A percentile compares a stretch with the other conserved stretches of the same genome.
These are phyloP conservation scores for Eurystomus glaucurus DNA, from an alignment of 2,797 vertebrate species.

Conservation along the genomic window DNA sequence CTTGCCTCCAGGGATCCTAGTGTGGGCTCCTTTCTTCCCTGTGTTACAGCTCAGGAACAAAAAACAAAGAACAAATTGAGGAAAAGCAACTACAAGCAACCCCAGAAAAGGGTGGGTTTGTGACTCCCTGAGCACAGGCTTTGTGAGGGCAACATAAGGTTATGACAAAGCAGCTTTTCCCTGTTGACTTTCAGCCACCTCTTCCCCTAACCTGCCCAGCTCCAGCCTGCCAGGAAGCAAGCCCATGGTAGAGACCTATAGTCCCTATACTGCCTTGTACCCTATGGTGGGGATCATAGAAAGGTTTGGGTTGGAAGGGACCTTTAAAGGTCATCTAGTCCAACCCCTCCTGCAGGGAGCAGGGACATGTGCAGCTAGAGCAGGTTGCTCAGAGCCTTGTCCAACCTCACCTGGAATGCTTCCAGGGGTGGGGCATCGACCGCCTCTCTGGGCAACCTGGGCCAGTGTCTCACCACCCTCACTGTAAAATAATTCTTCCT, in stretches of 20 bases:
- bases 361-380: too few species aligned
- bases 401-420: too few species aligned
- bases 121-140: background rate
- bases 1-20: background rate
- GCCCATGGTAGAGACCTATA: background rate
- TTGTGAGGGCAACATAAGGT: background rate
- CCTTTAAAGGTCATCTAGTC: too few species aligned
- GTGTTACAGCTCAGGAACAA: background rate
- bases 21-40: background rate
- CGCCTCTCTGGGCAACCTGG: too few species aligned
- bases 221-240: background rate
- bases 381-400: too few species aligned
- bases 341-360: too few species aligned
- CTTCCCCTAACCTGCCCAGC: accelerated
- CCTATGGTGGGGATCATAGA: accelerated
- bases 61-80: background rate
- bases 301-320: too few species aligned
- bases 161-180: background rate
- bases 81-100: background rate
- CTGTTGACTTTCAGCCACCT: background rate
- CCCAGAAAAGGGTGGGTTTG: background rate
- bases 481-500: too few species aligned
- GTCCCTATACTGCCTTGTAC: background rate
- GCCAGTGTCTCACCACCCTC: too few species aligned
- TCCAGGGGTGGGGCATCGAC: too few species aligned